Evolutionary conservation across 2,113 vertebrate species (phyloP).

Genomic region (Podilymbus podiceps): DNA sequence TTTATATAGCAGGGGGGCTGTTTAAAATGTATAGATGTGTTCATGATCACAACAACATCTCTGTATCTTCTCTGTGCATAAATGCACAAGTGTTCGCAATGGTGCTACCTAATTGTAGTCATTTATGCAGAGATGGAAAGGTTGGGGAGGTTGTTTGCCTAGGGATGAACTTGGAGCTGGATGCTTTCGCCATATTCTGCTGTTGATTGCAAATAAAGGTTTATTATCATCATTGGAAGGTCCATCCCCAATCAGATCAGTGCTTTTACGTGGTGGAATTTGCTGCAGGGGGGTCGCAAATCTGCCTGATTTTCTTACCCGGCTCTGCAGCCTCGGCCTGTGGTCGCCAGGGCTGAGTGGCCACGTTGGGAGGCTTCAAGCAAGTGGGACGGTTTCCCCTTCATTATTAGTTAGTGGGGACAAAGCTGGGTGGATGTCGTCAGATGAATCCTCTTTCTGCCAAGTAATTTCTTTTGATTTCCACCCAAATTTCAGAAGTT

Average conservation of each 20-base stretch:
- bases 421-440: not conserved
- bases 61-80: conserved; percentile 6
- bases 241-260: not conserved
- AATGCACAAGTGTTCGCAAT: conserved; percentile 3
- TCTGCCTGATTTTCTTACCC: not conserved
- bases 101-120: not conserved
- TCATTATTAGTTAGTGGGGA: accelerated
- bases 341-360: too few species aligned
- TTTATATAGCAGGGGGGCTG: conserved; percentile 56
- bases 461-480: not conserved
- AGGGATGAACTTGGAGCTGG: not conserved
- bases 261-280: not conserved
- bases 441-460: not conserved
- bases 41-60: not conserved
- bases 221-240: not conserved
- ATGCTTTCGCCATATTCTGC: not conserved
- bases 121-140: conserved; percentile 42
- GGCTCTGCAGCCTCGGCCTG: not conserved
- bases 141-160: conserved; percentile 12
- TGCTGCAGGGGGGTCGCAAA: not conserved
- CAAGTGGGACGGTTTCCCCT: not conserved
- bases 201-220: not conserved
- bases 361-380: not conserved
- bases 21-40: conserved; percentile 22
- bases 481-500: not conserved